Percentiles rank a stretch among this genome's conserved stretches.
Conservation (phyloP, 1,140 invertebrate genomes). For the Pachyrhynchus sulphureomaculatus region DNA sequence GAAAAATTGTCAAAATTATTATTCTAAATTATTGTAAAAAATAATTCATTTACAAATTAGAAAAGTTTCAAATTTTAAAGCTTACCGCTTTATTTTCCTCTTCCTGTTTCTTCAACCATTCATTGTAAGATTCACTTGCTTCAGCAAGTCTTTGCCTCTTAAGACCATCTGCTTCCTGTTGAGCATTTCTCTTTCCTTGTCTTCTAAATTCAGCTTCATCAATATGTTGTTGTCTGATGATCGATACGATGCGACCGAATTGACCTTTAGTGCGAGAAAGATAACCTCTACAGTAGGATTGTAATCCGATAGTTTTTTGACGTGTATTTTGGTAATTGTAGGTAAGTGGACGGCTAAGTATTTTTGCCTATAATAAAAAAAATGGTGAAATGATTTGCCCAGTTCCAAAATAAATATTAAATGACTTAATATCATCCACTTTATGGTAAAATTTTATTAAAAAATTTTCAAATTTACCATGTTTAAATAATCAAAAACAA, state of each 20-base stretch:
- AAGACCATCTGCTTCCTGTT: slow-evolving; percentile 63
- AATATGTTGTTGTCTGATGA: slow-evolving; percentile 56
- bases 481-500: too few species aligned
- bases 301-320: slow-evolving; percentile 65
- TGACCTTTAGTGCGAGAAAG: slow-evolving; percentile 60
- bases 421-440: too few species aligned
- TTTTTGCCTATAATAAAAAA: slow-evolving; percentile 55
- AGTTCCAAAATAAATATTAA: background rate
- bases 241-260: slow-evolving; percentile 53
- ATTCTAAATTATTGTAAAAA: too few species aligned
- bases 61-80: too few species aligned
- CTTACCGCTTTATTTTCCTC: slow-evolving; percentile 53
- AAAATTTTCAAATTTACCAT: too few species aligned
- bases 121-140: slow-evolving; percentile 57
- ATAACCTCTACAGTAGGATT: slow-evolving; percentile 75
- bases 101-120: slow-evolving; percentile 43
- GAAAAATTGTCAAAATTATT: too few species aligned
- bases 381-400: background rate
- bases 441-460: too few species aligned
- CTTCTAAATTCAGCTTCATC: slow-evolving; percentile 65
- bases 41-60: too few species aligned
- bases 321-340: slow-evolving; percentile 72
- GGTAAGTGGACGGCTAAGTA: slow-evolving; percentile 74
- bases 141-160: slow-evolving; percentile 68
- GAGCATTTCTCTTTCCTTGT: slow-evolving; percentile 61